Base-by-base conservation (phyloP, 2,888 invertebrate genomes). In the Tenthredo scrophulariae region DNA sequence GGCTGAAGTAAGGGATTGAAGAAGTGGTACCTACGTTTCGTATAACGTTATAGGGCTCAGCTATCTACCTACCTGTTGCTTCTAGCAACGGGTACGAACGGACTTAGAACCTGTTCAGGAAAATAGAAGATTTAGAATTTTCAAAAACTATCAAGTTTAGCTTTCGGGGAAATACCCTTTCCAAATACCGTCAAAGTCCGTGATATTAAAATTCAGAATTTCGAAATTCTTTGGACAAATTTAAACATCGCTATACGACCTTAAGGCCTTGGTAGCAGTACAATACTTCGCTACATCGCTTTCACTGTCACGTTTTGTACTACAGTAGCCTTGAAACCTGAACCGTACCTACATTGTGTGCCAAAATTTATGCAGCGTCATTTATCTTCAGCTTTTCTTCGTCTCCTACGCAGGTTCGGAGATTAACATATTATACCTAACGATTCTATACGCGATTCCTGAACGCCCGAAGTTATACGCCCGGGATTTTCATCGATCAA, bases 51-150 rank as follows among this genome's bases (percentile, higher is more conserved):
- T 26, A 26, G n/a, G 58, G 37, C 58, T 77, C 13, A 13, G 54
- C 22, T 10, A 46, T 75, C 75, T 40, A 75, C 10, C 79, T 80
- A 80, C 80, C 80, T 80, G 80, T 80, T 80, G 80, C 80, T 80
- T 58, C 58, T 62, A 80, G 80, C 37, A 40, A 80, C 80, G 80
- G 80, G 18, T 80, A 22, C 1, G 26, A 80, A 80, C 80, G 10
- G 33, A 40, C 80, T 33, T 13, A 5, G 22, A 80, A 58, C 18
- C 7, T 29, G 22, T 80, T 58, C 62, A 15, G 18, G 15, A 15
- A 15, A 33, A 29, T 37, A 33, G 0, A 37, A 7, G 7, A 37
- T 37, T 37, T 4, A 33, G 33, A 33, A n/a, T n/a, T n/a, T n/a
- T 33, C 4, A 33, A 33, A 33, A 33, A 33, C 0, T 33, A 4